Base-by-base conservation (phyloP, 2,113 vertebrate species). In the Pelobates fuscus region DNA sequence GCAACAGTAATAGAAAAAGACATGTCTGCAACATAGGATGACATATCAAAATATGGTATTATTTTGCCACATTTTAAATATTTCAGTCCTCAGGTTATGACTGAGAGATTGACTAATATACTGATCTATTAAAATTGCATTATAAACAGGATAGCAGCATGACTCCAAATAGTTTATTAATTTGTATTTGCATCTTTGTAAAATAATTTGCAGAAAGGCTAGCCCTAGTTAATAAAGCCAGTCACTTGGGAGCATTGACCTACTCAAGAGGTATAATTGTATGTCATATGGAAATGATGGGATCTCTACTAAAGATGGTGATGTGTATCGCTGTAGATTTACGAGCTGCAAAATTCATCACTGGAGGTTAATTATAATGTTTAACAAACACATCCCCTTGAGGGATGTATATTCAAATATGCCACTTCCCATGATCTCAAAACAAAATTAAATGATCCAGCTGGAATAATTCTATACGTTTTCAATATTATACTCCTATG, bases 211-310 rank as follows among this genome's bases (percentile, higher is more conserved):
- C 72, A 77, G 77, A 77, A 81, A 85, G 81, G 82, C 21, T 76
- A 80, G 73, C 81, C 79, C 80, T 70, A 81, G 79, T 83, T 84
- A 87, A 84, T 80, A 82, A 85, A 46, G n/a, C 55, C 65, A 82
- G 82, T 81, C 87, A 85, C 87, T 65, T 37, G 85, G 83, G 88
- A 89, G 80, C 78, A 79, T 82, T 91, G 89, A 90, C 89, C 90
- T 90, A 90, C 91, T 93, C 89, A 91, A 89, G 86, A 90, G 86
- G 85, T 88, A 87, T 89, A 92, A 91, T 92, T 91, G 88, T 85
- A 72, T 68, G 80, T 80, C 85, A 91, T 90, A 89, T 88, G 89
- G 88, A 88, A 91, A 92, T 89, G 89, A 91, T 91, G 86, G 86
- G 82, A 88, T 87, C 87, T 81, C 88, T 88, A 66, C 88, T 86